These are phyloP conservation scores for Drosophila anomalata DNA, from an alignment of 2,888 invertebrate species.

Conservation along the genomic window DNA sequence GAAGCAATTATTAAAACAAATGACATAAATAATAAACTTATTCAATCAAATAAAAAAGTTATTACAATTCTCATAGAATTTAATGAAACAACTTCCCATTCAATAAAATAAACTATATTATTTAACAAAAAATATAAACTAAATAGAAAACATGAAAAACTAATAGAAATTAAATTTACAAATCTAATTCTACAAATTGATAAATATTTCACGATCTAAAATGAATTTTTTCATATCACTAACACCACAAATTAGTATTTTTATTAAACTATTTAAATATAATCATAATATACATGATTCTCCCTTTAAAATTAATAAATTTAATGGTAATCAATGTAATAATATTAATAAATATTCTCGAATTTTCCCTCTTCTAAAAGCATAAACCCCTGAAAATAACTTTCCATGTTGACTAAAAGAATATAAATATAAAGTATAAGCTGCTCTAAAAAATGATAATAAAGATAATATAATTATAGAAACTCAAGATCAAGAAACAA, in stretches of 20 bases:
- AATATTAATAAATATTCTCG: constrained; percentile 87
- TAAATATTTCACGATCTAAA: constrained; percentile 85
- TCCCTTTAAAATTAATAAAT: constrained; percentile 86
- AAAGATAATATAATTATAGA: constrained; percentile 86
- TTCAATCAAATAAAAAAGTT: constrained; percentile 87
- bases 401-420: constrained; percentile 87
- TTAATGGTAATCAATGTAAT: constrained; percentile 87
- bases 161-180: constrained; percentile 85
- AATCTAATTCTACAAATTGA: constrained; percentile 85
- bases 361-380: constrained; percentile 84
- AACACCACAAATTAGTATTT: constrained; percentile 89
- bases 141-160: constrained; percentile 81
- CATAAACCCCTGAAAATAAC: constrained; percentile 85
- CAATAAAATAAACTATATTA: constrained; percentile 85
- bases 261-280: constrained; percentile 87
- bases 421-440: constrained; percentile 88
- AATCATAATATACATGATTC: constrained; percentile 85
- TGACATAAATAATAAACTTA: constrained; percentile 87
- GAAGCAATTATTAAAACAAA: constrained; percentile 88
- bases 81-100: constrained; percentile 85
- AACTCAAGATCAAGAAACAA: constrained; percentile 85
- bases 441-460: constrained; percentile 87
- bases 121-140: constrained; percentile 84
- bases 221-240: constrained; percentile 85
- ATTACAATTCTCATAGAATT: constrained; percentile 83